These are phyloP conservation scores for Sciurus carolinensis DNA, from an alignment of 2,797 vertebrate genomes.

Conservation along the genomic window DNA sequence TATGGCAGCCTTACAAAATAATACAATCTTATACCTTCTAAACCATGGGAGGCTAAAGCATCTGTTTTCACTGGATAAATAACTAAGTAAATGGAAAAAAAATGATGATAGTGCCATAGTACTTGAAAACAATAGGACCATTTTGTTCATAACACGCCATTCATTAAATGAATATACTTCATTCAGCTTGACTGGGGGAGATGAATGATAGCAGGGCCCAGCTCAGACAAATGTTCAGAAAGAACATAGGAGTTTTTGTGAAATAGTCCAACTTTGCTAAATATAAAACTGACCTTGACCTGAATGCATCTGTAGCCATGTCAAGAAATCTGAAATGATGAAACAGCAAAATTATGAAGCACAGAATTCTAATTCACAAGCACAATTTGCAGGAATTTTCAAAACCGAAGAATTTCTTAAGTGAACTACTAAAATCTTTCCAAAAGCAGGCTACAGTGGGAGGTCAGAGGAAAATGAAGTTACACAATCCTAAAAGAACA, in stretches of 20 bases:
- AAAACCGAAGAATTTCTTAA: conserved; percentile 40
- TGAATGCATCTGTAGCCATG: background rate
- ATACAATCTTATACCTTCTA: background rate
- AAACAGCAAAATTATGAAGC: conserved; percentile 46
- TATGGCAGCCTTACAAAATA: background rate
- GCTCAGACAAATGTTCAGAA: background rate
- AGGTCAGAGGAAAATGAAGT: background rate
- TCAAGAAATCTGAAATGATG: conserved; percentile 33
- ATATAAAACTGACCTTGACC: conserved; percentile 17
- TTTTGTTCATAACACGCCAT: background rate
- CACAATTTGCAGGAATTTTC: background rate
- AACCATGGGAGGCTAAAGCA: background rate
- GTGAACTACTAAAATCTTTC: background rate
- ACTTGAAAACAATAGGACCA: background rate
- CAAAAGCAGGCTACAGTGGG: background rate
- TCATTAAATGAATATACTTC: conserved; percentile 16
- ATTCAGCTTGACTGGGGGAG: background rate
- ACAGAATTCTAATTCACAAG: background rate
- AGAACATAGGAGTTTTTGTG: background rate
- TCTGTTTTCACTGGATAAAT: background rate
- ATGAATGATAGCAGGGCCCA: background rate
- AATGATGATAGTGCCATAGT: background rate
- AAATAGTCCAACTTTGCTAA: conserved; percentile 35
- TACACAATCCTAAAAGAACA: background rate
- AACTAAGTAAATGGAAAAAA: background rate